Evolutionary conservation across 2,797 vertebrate species (phyloP), one percentile per base, ranked within the genome.

Genomic region (Molossus molossus): DNA sequence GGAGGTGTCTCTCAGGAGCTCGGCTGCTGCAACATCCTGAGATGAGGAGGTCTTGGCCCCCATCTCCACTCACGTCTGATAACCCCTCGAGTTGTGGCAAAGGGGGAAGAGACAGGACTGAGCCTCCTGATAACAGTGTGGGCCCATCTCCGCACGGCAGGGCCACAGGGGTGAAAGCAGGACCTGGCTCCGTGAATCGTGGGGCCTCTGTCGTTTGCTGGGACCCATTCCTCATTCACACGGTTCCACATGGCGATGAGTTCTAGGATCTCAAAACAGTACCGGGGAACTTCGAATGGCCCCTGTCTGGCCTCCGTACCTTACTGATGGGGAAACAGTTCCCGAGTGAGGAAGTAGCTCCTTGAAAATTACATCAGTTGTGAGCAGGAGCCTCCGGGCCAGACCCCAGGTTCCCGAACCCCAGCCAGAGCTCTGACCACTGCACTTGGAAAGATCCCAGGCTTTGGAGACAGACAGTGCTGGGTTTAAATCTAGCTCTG

Each of bases 41-140:
- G 94, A 97, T 87, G 90, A 88, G 87, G 69, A 91, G 18, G 17
- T 29, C 37, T 12, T 0, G 33, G 25, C 18, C 57, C 14, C 20
- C 37, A 0, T 82, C 62, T 55, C 45, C 20, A n/a, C 57, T 62
- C 18, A 2, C 15, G 40, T 86, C 85, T 79, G 53, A 75, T 55
- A 27, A 55, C 53, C 33, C 27, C 25, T 57, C 21, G 15, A 86
- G 45, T 84, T 50, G 87, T 50, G 23, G 20, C 21, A 58, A 85
- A 45, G 50, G 84, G 50, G 37, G 53, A 50, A 15, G n/a, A 64
- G 65, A 18, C 4, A 29, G 62, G 40, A 55, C n/a, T 62, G 58
- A 25, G 4, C 21, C 3, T 0, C 25, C 5, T 45, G 53, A 6
- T 69, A 80, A 11, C 0, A 3, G 37, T 17, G 9, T 9, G n/a